phyloP scores from a whole-genome alignment of 2,113 vertebrate species.

The Steatornis caripensis region DNA sequence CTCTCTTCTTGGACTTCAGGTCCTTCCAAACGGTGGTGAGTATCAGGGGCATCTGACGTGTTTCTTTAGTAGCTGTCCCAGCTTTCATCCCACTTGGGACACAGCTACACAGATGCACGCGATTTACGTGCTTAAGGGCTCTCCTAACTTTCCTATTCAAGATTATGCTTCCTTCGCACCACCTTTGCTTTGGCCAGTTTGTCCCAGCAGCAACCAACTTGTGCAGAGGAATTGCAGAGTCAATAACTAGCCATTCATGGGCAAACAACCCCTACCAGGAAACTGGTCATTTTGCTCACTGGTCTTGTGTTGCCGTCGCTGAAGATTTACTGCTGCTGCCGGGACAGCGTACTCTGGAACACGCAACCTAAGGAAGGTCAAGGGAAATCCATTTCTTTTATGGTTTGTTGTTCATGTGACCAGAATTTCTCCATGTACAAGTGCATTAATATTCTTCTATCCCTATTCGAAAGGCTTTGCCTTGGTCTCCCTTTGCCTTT shows the following conservation, averaged over 20 bases:
- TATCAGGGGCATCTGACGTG: rapidly evolving
- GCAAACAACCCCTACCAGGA: neutral
- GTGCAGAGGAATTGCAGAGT: neutral
- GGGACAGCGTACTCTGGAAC: neutral
- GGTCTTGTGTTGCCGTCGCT: neutral
- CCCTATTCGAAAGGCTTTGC: neutral
- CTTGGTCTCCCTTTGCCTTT: neutral
- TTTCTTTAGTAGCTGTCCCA: neutral
- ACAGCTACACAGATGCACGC: neutral
- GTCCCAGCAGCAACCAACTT: neutral
- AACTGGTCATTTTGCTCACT: neutral
- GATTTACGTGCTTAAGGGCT: neutral
- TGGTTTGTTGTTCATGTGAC: neutral
- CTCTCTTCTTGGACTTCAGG: neutral
- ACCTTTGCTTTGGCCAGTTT: neutral
- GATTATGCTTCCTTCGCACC: neutral
- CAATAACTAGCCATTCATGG: neutral
- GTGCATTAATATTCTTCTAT: neutral
- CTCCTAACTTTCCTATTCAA: neutral
- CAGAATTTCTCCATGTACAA: neutral
- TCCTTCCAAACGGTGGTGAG: neutral
- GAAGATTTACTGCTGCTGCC: neutral
- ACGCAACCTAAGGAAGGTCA: neutral
- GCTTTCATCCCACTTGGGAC: neutral
- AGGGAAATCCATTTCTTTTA: neutral